Conservation (phyloP, 1,140 invertebrate genomes). For the Penaeus chinensis region DNA sequence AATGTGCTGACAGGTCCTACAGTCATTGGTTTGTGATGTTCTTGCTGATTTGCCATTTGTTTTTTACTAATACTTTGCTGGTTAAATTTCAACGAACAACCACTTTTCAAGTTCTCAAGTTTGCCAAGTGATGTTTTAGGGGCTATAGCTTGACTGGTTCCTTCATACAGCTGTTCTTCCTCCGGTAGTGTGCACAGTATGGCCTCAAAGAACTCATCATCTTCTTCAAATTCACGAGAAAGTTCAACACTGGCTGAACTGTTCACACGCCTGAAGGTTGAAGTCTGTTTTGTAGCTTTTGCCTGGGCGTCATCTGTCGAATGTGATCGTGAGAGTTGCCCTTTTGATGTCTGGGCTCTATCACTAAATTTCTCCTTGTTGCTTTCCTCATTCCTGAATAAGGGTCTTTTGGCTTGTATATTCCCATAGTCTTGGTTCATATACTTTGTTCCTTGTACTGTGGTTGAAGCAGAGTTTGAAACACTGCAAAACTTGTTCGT, state of each 20-base stretch:
- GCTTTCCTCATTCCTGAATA: no score
- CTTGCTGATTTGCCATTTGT: no score
- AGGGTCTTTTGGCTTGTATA: no score
- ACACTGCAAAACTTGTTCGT: neutral
- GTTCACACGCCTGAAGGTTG: slow-evolving; percentile 2
- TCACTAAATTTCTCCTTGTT: no score
- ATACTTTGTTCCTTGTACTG: neutral
- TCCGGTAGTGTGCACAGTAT: slow-evolving; percentile 21
- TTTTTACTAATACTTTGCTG: no score
- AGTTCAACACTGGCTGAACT: slow-evolving; percentile 24
- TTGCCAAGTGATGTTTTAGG: neutral
- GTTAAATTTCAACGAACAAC: no score
- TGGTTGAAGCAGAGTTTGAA: neutral
- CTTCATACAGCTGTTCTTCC: neutral
- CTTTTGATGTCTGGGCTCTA: neutral
- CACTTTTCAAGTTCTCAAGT: no score
- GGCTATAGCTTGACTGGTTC: no score
- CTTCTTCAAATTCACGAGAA: slow-evolving; percentile 25
- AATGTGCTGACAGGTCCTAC: no score
- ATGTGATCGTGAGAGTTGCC: slow-evolving; percentile 25
- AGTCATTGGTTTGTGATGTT: no score
- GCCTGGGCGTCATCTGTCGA: slow-evolving; percentile 7
- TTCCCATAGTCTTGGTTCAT: no score
- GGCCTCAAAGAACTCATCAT: slow-evolving; percentile 39
- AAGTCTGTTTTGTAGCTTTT: neutral